Evolutionary conservation across 1,140 invertebrate species (phyloP).

Genomic region (Heliconius hermathena): DNA sequence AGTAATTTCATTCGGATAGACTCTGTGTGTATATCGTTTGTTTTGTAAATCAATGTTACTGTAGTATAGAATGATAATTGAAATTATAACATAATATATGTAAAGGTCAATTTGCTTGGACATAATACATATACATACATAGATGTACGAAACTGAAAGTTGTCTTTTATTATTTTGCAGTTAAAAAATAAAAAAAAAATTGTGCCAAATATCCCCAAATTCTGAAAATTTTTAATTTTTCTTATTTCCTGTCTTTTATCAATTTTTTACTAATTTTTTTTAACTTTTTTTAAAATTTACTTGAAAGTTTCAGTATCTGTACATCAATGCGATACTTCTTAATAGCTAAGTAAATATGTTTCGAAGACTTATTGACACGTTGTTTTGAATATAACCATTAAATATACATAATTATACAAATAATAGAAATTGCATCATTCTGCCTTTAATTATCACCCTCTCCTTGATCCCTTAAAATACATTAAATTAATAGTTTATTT

Average conservation of each 20-base stretch:
- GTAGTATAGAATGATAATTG: conserved; percentile 36
- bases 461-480: background rate
- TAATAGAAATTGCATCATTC: conserved; percentile 68
- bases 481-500: background rate
- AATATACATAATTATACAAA: conserved; percentile 68
- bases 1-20: background rate
- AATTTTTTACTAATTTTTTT: background rate
- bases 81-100: background rate
- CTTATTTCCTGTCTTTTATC: background rate
- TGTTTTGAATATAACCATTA: conserved; percentile 67
- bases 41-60: conserved; percentile 54
- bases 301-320: conserved; percentile 3
- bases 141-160: conserved; percentile 39
- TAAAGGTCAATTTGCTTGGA: background rate
- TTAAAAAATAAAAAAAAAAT: background rate
- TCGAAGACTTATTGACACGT: conserved; percentile 56
- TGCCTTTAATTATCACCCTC: conserved; percentile 49
- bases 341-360: conserved; percentile 43
- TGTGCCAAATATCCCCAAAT: conserved; percentile 32
- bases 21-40: background rate
- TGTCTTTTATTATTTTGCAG: background rate
- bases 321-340: conserved; percentile 34
- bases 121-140: conserved; percentile 24
- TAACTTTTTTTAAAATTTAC: too few species aligned
- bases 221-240: background rate